These are phyloP conservation scores for Drosophila lacicola DNA, from an alignment of 2,888 invertebrate species.

Conservation along the genomic window DNA sequence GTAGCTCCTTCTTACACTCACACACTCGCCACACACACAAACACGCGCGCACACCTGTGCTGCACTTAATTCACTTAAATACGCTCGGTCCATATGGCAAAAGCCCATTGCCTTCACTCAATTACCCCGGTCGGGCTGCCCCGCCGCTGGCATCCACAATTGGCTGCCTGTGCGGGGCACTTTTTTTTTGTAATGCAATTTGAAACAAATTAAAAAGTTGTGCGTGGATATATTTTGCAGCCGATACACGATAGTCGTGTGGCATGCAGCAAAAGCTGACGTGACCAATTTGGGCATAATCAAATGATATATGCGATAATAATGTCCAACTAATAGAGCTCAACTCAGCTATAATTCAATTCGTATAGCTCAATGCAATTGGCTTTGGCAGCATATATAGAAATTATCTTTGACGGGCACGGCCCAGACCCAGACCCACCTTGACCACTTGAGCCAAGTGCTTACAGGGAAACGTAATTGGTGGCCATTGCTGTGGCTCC, in stretches of 20 bases:
- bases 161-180: constrained; percentile 10
- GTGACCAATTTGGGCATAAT: constrained; percentile 36
- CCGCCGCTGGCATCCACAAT: neutral
- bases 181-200: constrained; percentile 63
- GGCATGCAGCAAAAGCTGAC: constrained; percentile 14
- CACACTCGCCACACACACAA: neutral
- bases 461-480: constrained; percentile 22
- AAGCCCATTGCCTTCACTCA: constrained; percentile 14
- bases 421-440: neutral
- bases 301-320: constrained; percentile 32
- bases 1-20: neutral
- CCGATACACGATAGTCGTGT: constrained; percentile 6
- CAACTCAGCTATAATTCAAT: constrained; percentile 28
- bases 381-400: constrained; percentile 2
- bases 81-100: constrained; percentile 40
- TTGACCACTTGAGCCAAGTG: constrained; percentile 14
- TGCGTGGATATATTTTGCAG: constrained; percentile 56
- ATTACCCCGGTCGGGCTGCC: neutral
- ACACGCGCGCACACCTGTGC: constrained; percentile 36
- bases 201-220: constrained; percentile 75
- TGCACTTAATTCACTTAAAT: constrained; percentile 68
- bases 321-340: constrained; percentile 24
- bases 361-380: constrained; percentile 6
- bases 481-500: constrained; percentile 3
- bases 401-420: constrained; percentile 1